Evolutionary conservation across 2,113 vertebrate species (phyloP), one percentile per base, ranked within the genome.

Genomic region (Tragelaphus strepsiceros): DNA sequence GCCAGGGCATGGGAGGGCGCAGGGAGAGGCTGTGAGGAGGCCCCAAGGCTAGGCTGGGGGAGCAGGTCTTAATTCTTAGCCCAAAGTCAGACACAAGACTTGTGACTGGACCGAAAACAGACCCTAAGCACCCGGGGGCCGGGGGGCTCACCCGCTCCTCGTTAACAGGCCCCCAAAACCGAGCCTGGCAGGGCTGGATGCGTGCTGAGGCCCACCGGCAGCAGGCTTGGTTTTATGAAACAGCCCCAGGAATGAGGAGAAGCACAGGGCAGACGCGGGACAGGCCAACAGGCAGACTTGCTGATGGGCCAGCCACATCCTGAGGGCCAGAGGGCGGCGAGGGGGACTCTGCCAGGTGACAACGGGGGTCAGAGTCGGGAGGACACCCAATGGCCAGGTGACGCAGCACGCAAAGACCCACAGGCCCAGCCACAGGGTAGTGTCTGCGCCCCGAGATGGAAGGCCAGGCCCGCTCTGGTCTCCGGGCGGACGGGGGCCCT

Each of bases 151-250:
- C 49, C 49, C 11, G 3, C 49, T 22, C 30, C 80, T 22, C 6
- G 6, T 51, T 21, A 32, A 81, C 78, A 51, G 78, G 49, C 3
- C 53, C 49, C 78, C 30, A 12, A 13, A 13, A 22, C 30, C 2
- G 6, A n/a, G 80, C 17, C 49, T 32, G 80, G 49, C 10, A 82
- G 30, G 0, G 2, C 80, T n/a, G 30, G 30, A 13, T 6, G 11
- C 6, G 19, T 4, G 6, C 10, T 22, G 28, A 53, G 12, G 49
- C 30, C 30, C 1, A 6, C 49, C 6, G 0, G 78, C 10, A 16
- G 78, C 9, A 1, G 78, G 46, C 28, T 6, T 11, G 28, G 16
- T 2, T 51, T 81, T 32, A 51, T 81, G 46, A 81, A 51, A 32
- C 78, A 21, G 78, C 46, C 11, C 78, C 16, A 19, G 78, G 46